These are phyloP conservation scores for Megathymus violae DNA, from an alignment of 1,140 invertebrate genomes.

Conservation along the genomic window DNA sequence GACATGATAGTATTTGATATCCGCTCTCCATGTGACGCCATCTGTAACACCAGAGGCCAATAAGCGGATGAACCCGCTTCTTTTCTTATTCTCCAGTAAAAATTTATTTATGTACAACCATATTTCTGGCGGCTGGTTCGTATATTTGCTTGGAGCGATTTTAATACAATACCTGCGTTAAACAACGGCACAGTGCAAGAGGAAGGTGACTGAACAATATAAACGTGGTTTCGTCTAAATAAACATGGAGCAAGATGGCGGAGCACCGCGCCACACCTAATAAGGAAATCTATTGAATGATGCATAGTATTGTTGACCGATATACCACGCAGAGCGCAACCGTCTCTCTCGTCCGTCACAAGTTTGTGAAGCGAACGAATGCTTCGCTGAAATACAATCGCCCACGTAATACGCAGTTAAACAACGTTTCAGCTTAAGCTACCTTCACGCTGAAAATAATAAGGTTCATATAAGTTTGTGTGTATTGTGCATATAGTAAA, in stretches of 20 bases:
- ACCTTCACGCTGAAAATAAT: too few species aligned
- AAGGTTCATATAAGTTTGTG: too few species aligned
- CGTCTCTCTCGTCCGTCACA: constrained; percentile 11
- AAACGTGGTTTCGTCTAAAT: constrained; percentile 25
- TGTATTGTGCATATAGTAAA: too few species aligned
- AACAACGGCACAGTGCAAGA: background rate
- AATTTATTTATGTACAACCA: too few species aligned
- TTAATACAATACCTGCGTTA: background rate
- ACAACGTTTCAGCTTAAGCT: too few species aligned
- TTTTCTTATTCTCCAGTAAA: too few species aligned
- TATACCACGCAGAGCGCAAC: constrained; percentile 22
- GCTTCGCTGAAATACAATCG: constrained; percentile 11
- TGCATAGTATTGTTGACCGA: constrained; percentile 34
- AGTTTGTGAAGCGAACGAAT: constrained; percentile 6
- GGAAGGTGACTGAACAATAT: constrained; percentile 14
- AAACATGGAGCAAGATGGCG: constrained; percentile 11
- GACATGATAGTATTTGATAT: too few species aligned
- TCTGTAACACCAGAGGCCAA: too few species aligned
- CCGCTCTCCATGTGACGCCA: too few species aligned
- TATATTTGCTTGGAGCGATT: too few species aligned
- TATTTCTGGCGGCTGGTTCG: too few species aligned
- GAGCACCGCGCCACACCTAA: constrained; percentile 6
- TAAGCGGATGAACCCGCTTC: too few species aligned
- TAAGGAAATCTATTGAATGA: constrained; percentile 39
- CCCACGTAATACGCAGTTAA: background rate